Conservation (phyloP, 2,888 invertebrate genomes). For the Galeopsomyia nigrocyanea region DNA sequence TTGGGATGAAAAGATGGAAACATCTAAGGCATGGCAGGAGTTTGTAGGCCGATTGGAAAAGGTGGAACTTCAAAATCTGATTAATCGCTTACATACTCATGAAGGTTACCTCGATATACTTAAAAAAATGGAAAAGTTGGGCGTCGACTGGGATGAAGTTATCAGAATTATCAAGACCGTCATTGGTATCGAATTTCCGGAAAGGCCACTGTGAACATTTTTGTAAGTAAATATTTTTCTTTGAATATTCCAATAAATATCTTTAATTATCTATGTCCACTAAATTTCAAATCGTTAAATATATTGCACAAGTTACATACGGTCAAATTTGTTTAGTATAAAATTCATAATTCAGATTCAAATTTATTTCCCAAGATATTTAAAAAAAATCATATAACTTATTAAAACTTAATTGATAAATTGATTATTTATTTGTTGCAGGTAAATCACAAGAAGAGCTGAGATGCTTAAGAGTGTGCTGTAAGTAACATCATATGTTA, state of each 20-base stretch:
- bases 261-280: no score
- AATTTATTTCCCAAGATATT: background rate
- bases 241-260: no score
- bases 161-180: slow-evolving; percentile 45
- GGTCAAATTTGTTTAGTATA: no score
- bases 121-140: slow-evolving; percentile 42
- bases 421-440: no score
- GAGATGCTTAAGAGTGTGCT: no score
- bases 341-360: no score
- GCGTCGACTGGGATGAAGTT: slow-evolving; percentile 44
- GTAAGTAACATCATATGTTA: no score
- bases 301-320: background rate
- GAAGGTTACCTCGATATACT: slow-evolving; percentile 36
- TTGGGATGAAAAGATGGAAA: slow-evolving; percentile 51
- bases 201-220: slow-evolving; percentile 7
- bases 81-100: slow-evolving; percentile 47
- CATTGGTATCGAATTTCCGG: slow-evolving; percentile 45
- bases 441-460: no score
- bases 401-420: background rate
- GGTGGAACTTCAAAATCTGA: slow-evolving; percentile 49
- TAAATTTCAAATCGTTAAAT: no score
- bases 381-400: background rate
- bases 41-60: slow-evolving; percentile 50
- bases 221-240: no score
- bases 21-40: slow-evolving; percentile 50